phyloP scores from a whole-genome alignment of 2,113 vertebrate species.

The Hiodon tergisus region DNA sequence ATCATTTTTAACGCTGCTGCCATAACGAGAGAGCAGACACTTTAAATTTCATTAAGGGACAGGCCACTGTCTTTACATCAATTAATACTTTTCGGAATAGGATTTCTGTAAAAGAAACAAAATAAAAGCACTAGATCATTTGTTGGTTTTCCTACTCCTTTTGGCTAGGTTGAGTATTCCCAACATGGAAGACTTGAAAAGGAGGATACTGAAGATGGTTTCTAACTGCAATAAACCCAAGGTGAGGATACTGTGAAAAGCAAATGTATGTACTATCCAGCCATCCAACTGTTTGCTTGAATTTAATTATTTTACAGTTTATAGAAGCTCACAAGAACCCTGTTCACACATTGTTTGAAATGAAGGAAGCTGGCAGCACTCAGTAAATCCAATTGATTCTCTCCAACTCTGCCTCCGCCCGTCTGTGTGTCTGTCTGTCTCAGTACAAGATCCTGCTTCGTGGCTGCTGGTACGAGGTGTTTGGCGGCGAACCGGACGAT shows the following conservation, averaged over 20 bases:
- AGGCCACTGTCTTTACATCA: background rate
- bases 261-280: background rate
- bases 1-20: constrained; percentile 31
- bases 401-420: background rate
- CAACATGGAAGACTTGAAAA: constrained; percentile 92
- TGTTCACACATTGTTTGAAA: too few relatives aligned
- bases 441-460: constrained; percentile 90
- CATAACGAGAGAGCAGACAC: constrained; percentile 20
- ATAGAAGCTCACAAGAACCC: too few relatives aligned
- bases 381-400: background rate
- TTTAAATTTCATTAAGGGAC: background rate
- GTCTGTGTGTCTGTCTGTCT: constrained; percentile 19
- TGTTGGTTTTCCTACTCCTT: background rate
- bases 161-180: constrained; percentile 81
- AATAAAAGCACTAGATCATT: background rate
- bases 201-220: constrained; percentile 79
- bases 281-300: background rate
- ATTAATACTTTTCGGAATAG: background rate
- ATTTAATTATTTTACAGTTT: background rate
- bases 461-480: constrained; percentile 88
- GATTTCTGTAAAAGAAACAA: background rate
- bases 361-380: too few relatives aligned
- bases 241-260: constrained; percentile 54
- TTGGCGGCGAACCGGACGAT: constrained; percentile 78
- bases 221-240: constrained; percentile 90